phyloP scores from a whole-genome alignment of 2,888 invertebrate species.

The Nipponacmea schrenckii region DNA sequence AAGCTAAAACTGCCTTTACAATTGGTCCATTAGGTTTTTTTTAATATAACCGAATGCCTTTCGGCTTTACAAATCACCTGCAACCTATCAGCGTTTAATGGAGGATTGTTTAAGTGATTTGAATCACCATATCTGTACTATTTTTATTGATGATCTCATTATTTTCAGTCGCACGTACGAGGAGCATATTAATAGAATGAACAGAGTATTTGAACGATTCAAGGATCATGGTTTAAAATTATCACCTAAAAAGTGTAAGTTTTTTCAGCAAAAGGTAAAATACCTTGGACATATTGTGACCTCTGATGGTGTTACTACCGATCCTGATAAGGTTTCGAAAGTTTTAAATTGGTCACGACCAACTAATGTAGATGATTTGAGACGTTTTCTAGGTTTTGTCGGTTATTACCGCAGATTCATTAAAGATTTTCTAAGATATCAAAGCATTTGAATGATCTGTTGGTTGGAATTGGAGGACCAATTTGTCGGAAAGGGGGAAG shows the following conservation, averaged over 20 bases:
- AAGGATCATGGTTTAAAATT: background rate
- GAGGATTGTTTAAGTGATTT: background rate
- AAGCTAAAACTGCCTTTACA: background rate
- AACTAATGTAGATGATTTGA: no score
- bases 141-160: background rate
- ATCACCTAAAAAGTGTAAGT: no score
- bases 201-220: background rate
- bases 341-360: conserved; percentile 15
- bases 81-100: background rate
- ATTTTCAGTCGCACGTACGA: background rate
- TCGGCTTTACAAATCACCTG: background rate
- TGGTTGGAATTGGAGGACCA: no score
- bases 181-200: background rate
- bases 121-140: background rate
- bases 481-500: no score
- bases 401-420: no score
- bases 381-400: no score
- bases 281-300: no score
- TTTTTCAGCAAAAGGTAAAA: no score
- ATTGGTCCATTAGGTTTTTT: background rate
- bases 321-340: conserved; percentile 17
- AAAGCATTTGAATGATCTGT: no score
- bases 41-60: background rate
- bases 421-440: no score
- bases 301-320: conserved; percentile 7